phyloP scores from a whole-genome alignment of 2,797 vertebrate genomes.

The Xyrichtys novacula region DNA sequence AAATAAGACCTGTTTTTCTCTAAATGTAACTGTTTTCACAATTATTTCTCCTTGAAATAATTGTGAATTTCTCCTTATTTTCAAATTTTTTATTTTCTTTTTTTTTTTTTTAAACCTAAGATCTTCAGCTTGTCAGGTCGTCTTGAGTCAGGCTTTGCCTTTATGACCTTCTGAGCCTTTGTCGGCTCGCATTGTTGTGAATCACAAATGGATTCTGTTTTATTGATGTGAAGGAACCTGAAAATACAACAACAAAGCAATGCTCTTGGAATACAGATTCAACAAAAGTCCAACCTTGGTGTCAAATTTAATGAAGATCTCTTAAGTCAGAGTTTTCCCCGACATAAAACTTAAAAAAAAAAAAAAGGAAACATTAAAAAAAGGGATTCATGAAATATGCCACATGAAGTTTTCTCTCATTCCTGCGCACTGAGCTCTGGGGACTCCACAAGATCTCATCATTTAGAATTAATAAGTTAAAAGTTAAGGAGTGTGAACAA shows the following conservation, averaged over 20 bases:
- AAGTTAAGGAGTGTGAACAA: constrained; percentile 34
- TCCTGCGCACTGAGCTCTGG: constrained; percentile 4
- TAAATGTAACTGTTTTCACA: no score
- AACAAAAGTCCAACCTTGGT: background rate
- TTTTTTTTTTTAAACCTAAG: no score
- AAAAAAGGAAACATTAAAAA: constrained; percentile 1
- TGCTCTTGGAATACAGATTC: background rate
- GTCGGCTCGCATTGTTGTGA: background rate
- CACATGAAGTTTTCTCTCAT: constrained; percentile 9
- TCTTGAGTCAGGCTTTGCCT: no score
- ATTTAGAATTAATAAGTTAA: constrained; percentile 19
- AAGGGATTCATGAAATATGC: background rate
- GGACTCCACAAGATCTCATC: constrained; percentile 7
- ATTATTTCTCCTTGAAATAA: no score
- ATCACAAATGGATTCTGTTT: constrained; percentile 16
- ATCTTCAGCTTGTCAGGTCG: no score
- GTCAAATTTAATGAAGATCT: constrained; percentile 12
- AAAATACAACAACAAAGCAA: constrained; percentile 5
- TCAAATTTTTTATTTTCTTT: no score
- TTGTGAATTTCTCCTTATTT: no score
- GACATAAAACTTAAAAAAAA: background rate
- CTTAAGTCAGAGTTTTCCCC: background rate
- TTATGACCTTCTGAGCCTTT: no score
- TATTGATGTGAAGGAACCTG: constrained; percentile 11
- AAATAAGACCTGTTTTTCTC: no score